A percentile compares a stretch with the other conserved stretches of the same genome.
phyloP scores from a whole-genome alignment of 2,113 vertebrate species.

The Embiotoca jacksoni region DNA sequence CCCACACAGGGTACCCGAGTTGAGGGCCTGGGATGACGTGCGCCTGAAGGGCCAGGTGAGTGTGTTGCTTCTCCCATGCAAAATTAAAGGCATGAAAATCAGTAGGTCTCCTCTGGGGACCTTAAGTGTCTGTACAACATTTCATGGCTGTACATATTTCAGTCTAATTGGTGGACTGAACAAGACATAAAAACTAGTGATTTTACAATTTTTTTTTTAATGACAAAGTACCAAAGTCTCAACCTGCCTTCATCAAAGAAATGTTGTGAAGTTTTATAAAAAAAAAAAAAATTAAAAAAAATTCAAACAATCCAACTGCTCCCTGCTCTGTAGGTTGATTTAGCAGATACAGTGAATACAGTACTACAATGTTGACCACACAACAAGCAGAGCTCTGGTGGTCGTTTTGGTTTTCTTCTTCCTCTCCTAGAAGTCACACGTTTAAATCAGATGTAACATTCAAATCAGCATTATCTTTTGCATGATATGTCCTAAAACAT shows the following conservation, averaged over 20 bases:
- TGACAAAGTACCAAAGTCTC: background rate
- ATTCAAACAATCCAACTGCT: background rate
- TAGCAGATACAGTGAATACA: background rate
- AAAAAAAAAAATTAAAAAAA: background rate
- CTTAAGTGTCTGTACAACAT: background rate
- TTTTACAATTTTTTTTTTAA: background rate
- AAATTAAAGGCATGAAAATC: background rate
- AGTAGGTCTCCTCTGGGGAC: background rate
- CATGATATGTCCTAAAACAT: background rate
- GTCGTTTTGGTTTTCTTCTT: background rate
- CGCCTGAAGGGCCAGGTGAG: slow-evolving; percentile 84
- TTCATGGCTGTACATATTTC: background rate
- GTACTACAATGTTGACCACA: background rate
- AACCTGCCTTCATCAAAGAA: background rate
- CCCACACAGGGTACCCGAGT: slow-evolving; percentile 82
- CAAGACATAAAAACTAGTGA: background rate
- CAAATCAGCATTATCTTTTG: slow-evolving; percentile 3
- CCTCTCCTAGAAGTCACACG: background rate
- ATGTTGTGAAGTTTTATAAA: too few species aligned
- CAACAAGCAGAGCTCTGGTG: background rate
- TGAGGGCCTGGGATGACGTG: slow-evolving; percentile 82
- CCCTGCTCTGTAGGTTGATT: background rate
- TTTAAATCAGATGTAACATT: background rate
- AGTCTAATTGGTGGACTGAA: background rate
- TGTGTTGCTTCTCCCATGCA: background rate